Percentiles rank a stretch among this genome's conserved stretches.
These are phyloP conservation scores for Enteromius paludinosus DNA, from an alignment of 2,797 vertebrate species.

Conservation along the genomic window DNA sequence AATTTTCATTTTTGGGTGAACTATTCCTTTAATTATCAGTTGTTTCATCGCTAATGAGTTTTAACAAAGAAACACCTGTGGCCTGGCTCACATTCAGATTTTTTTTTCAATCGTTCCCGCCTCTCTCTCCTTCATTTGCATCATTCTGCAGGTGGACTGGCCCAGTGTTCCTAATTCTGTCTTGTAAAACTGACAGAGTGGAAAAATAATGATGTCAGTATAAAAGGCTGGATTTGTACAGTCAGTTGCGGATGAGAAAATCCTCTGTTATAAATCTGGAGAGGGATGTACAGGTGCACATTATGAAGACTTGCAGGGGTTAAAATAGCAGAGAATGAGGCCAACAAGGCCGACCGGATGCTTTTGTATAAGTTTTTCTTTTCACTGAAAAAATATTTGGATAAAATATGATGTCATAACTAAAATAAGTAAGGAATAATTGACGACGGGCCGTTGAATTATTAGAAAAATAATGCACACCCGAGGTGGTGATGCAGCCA, in stretches of 20 bases:
- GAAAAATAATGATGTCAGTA: slow-evolving; percentile 77
- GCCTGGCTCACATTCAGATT: slow-evolving; percentile 34
- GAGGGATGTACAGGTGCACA: slow-evolving; percentile 53
- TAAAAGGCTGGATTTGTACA: slow-evolving; percentile 51
- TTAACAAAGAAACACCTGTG: slow-evolving; percentile 68
- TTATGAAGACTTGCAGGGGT: slow-evolving; percentile 34
- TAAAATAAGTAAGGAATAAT: too few relatives aligned
- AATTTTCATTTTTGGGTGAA: too few relatives aligned
- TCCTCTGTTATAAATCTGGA: slow-evolving; percentile 46
- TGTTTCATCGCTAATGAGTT: slow-evolving; percentile 40
- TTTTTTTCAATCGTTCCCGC: slow-evolving; percentile 51
- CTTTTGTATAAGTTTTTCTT: slow-evolving; percentile 12
- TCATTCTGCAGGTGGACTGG: slow-evolving; percentile 75
- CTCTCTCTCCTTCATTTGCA: slow-evolving; percentile 44
- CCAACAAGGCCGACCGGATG: background rate
- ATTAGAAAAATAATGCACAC: too few relatives aligned
- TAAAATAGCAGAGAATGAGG: slow-evolving; percentile 2
- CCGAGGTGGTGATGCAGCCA: too few relatives aligned
- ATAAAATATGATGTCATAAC: too few relatives aligned
- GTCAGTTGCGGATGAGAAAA: slow-evolving; percentile 36
- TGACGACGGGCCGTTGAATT: too few relatives aligned
- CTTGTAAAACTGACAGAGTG: slow-evolving; percentile 72
- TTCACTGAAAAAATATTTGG: background rate
- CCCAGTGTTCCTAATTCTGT: slow-evolving; percentile 67
- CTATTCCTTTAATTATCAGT: background rate